Evolutionary conservation across 2,888 invertebrate genomes (phyloP), one percentile per base, ranked within the genome.

Genomic region (Arge pagana): DNA sequence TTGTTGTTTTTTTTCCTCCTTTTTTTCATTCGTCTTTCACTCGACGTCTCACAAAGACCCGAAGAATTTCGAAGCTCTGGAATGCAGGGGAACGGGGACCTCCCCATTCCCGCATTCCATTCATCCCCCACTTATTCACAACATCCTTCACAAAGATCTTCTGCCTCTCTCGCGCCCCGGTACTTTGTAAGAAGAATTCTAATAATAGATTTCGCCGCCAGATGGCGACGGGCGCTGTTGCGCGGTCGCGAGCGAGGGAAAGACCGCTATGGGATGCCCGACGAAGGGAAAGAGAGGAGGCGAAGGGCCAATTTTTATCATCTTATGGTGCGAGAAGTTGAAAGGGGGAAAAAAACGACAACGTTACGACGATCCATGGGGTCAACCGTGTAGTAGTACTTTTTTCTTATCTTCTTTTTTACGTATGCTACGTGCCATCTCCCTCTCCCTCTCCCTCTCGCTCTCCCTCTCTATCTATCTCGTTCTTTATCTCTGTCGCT

Each of bases 121-220:
- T 40, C 42, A 19, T 33, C 37, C 16, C 28, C 13, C n/a, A n/a
- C n/a, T n/a, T n/a, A n/a, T n/a, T n/a, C n/a, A n/a, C n/a, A n/a
- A n/a, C n/a, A n/a, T n/a, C n/a, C n/a, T n/a, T n/a, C n/a, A n/a
- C n/a, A n/a, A n/a, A n/a, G n/a, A n/a, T 13, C 23, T 18, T 13
- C 23, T 21, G 15, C 11, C 31, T 18, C 21, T 24, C 33, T 33
- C 26, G 18, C 15, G 35, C 41, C 33, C 4, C 48, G 7, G 11
- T 15, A 10, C 42, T 33, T 50, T 31, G 31, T 31, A 19, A 39
- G 50, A 50, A 31, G 50, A 55, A 55, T 54, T 52, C 57, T 60
- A 60, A 60, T 60, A 59, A 62, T 59, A 62, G 59, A 63, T 57
- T 53, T 43, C 41, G 26, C 59, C 60, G 57, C 57, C 60, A 60